Base-by-base conservation (phyloP, 2,888 invertebrate genomes). In the Amblyjoppa proteus region DNA sequence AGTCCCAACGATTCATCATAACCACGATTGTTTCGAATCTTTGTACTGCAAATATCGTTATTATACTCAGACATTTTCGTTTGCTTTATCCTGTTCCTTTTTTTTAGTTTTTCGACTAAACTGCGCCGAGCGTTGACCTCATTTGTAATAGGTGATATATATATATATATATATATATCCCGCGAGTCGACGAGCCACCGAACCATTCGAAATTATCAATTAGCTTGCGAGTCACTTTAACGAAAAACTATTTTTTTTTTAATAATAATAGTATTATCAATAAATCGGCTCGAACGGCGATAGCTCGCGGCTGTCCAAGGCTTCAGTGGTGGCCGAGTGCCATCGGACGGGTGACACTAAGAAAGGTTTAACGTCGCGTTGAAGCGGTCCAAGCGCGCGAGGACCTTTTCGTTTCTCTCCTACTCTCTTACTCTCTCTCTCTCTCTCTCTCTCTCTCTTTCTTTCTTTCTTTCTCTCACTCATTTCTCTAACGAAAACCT, bases 31-130 rank as follows among this genome's bases (percentile, higher is more conserved):
- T 73, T 77, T 45, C 64, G 51, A 81, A 82, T 84, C 66, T 85
- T 87, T 86, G 86, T 84, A 87, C 84, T 85, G 85, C 82, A 76
- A 81, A 86, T 84, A 84, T 84, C 78, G 78, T 87, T 84, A 86
- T 84, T 76, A 86, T 66, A 84, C 77, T 85, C 70, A 81, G 70
- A 81, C 68, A 75, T 77, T 77, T 58, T 45, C 45, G 53, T 58
- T 28, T 68, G 45, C 49, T 49, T 68, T 75, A 38, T 69, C 49
- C 66, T 61, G 69, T 49, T 53, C 76, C 34, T 69, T 31, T 25
- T 81, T 83, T 80, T 76, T 45, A 49, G 70, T 31, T 78, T 81
- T 83, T 85, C 83, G 81, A 80, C 77, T 34, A 81, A 64, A 81
- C 16, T n/a, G 41, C 28, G 68, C 25, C 34, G 68, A 56, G 61